A percentile compares a stretch with the other conserved stretches of the same genome.
Conservation (phyloP, 2,888 invertebrate species). For the Tetropium fuscum region DNA sequence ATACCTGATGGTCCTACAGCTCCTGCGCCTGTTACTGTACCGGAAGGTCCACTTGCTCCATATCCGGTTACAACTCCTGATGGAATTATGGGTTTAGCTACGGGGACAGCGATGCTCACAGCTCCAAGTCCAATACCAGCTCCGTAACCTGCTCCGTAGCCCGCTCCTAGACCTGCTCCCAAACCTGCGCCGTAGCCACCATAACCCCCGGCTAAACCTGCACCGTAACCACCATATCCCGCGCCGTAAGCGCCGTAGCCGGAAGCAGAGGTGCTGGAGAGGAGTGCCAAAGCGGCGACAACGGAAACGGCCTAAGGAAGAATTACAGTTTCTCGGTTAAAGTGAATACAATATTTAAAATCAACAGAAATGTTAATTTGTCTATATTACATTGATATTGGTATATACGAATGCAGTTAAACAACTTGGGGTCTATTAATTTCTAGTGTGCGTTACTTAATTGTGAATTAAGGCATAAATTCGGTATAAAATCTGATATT, state of each 20-base stretch:
- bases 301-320: neutral
- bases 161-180: neutral
- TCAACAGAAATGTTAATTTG: no score
- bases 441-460: no score
- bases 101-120: neutral
- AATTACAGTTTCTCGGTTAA: no score
- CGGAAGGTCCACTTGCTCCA: conserved; percentile 11
- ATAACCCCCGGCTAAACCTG: no score
- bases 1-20: conserved; percentile 20
- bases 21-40: conserved; percentile 11
- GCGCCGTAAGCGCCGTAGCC: neutral
- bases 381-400: no score
- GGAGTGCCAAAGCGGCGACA: conserved; percentile 5
- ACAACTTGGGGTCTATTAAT: no score
- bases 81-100: conserved; percentile 7
- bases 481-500: no score
- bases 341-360: no score
- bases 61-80: conserved; percentile 9
- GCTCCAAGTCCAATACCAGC: no score
- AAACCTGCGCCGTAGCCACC: neutral
- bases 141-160: neutral
- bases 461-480: no score
- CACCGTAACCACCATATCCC: neutral
- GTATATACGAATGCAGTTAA: no score
- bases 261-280: conserved; percentile 6